These are phyloP conservation scores for Pithys albifrons DNA, from an alignment of 2,113 vertebrate genomes.

Conservation along the genomic window DNA sequence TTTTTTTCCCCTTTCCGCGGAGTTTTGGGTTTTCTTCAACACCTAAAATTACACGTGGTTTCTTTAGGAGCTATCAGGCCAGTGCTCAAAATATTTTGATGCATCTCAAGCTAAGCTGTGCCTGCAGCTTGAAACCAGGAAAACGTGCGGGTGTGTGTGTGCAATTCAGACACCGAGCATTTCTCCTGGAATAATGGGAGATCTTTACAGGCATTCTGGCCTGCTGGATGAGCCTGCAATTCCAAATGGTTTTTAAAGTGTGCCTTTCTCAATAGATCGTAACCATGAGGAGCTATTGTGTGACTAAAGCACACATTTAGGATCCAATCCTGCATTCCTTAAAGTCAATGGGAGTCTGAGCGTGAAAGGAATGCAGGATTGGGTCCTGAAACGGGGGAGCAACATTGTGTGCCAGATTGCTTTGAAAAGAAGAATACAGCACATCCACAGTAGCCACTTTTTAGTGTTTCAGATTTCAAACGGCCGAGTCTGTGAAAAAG, in stretches of 20 bases:
- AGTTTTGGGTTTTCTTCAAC: background rate
- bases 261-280: slow-evolving; percentile 54
- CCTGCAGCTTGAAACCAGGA: slow-evolving; percentile 25
- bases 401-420: slow-evolving; percentile 57
- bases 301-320: slow-evolving; percentile 58
- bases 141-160: background rate
- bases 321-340: slow-evolving; percentile 66
- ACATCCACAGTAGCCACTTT: slow-evolving; percentile 61
- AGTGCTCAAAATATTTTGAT: slow-evolving; percentile 60
- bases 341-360: slow-evolving; percentile 65
- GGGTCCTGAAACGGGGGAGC: slow-evolving; percentile 50
- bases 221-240: slow-evolving; percentile 49
- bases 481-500: slow-evolving; percentile 45
- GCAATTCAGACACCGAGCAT: background rate
- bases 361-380: slow-evolving; percentile 65
- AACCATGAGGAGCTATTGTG: slow-evolving; percentile 61
- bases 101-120: slow-evolving; percentile 41
- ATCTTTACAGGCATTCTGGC: slow-evolving; percentile 51
- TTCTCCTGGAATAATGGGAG: slow-evolving; percentile 36
- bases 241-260: slow-evolving; percentile 67
- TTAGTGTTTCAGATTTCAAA: slow-evolving; percentile 66
- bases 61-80: slow-evolving; percentile 20
- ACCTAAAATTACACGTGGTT: slow-evolving; percentile 20
- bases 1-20: background rate
- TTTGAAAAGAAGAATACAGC: slow-evolving; percentile 66